Conservation (phyloP, 2,797 vertebrate genomes). For the Limosa lapponica region DNA sequence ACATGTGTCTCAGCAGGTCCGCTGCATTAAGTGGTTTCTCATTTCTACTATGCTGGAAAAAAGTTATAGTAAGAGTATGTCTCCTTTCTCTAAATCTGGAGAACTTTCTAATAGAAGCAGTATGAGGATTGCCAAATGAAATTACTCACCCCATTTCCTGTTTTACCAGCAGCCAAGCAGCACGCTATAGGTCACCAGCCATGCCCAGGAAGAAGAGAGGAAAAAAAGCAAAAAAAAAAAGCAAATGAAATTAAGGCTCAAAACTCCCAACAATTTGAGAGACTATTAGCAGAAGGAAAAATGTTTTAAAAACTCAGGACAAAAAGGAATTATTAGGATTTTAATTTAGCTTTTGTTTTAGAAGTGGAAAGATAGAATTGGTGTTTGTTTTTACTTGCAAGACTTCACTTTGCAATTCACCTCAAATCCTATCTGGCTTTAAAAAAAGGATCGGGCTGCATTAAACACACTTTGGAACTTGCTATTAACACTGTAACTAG, state of each 20-base stretch:
- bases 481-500: neutral
- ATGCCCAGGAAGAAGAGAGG: constrained; percentile 59
- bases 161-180: constrained; percentile 82
- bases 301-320: neutral
- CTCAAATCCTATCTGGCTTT: neutral
- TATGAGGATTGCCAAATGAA: constrained; percentile 51
- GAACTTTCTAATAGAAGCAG: constrained; percentile 28
- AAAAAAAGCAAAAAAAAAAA: neutral
- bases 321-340: neutral
- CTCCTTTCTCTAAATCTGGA: constrained; percentile 36
- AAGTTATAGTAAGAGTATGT: neutral
- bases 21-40: neutral
- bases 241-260: constrained; percentile 49
- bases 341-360: constrained; percentile 10
- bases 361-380: neutral
- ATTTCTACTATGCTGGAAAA: constrained; percentile 3
- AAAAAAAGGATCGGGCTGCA: neutral
- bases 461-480: neutral
- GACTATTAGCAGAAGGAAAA: neutral
- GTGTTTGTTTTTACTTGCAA: neutral
- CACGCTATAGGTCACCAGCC: constrained; percentile 74
- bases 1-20: neutral
- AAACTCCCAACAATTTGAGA: neutral
- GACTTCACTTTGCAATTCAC: neutral
- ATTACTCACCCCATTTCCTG: constrained; percentile 83